Evolutionary conservation across 2,113 vertebrate species (phyloP).

Genomic region (Sapayoa aenigma): DNA sequence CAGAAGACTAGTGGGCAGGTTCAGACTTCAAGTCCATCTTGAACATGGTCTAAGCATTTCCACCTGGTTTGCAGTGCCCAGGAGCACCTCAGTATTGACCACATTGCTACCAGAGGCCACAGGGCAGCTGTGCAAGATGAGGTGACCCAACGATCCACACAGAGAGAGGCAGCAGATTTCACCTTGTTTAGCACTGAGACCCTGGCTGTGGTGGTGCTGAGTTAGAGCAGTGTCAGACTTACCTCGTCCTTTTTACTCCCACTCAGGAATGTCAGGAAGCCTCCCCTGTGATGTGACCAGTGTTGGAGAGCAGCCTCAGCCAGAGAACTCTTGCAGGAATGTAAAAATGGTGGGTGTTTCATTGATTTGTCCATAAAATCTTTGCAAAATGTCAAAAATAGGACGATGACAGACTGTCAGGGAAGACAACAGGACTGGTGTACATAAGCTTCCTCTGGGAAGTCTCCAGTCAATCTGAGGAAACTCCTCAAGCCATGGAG

Average conservation of each 20-base stretch:
- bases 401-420: background rate
- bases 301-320: background rate
- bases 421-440: background rate
- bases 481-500: background rate
- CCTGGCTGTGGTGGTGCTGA: background rate
- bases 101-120: background rate
- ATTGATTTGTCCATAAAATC: background rate
- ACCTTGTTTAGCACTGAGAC: background rate
- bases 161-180: background rate
- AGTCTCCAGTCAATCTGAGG: background rate
- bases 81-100: background rate
- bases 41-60: background rate
- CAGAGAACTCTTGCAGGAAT: background rate
- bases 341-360: background rate
- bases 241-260: background rate
- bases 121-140: background rate
- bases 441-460: background rate
- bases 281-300: background rate
- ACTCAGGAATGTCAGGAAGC: background rate
- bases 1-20: background rate
- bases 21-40: background rate
- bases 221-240: background rate
- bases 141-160: background rate
- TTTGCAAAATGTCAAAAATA: background rate
- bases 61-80: background rate